Evolutionary conservation across 2,797 vertebrate genomes (phyloP), one percentile per base, ranked within the genome.

Genomic region (Characodon lateralis): DNA sequence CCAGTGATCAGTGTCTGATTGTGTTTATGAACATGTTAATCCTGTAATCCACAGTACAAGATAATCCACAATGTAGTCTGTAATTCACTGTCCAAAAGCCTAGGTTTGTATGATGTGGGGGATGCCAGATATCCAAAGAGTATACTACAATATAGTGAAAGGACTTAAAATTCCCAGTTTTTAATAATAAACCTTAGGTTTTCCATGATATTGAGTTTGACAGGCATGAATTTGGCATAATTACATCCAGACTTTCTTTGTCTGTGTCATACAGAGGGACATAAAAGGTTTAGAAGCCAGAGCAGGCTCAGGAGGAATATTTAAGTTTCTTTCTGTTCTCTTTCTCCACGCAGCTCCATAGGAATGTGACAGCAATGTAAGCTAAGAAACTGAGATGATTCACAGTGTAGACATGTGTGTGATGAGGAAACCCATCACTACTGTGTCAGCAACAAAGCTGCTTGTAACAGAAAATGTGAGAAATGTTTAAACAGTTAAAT

Each of bases 11-110:
- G 24, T 58, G 77, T 78, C 48, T 85, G 35, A 65, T 75, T 83
- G 71, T 70, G 28, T 78, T 48, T 77, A 4, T 68, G 31, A 71
- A 14, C 75, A 5, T 76, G 74, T 79, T 83, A 85, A 89, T 89
- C 85, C 87, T 65, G 61, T 90, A 89, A 91, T 88, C 89, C 85
- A 78, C 61, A 55, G 53, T 74, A 80, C 74, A 82, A 80, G 78
- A 82, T 90, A 88, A 89, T 89, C 85, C 80, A 71, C 74, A 74
- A 72, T 65, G 72, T 26, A 74, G 72, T 76, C 77, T 53, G 61
- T 63, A 20, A 83, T n/a, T 73, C 66, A 31, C 74, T 68, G 14
- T 28, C 39, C 48, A 48, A 50, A 28, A 74, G 53, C 59, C 26
- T 74, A n/a, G 43, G 41, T 16, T 63, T 75, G 39, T 65, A 41